Base-by-base conservation (phyloP, 2,797 vertebrate genomes). In the Betta splendens region DNA sequence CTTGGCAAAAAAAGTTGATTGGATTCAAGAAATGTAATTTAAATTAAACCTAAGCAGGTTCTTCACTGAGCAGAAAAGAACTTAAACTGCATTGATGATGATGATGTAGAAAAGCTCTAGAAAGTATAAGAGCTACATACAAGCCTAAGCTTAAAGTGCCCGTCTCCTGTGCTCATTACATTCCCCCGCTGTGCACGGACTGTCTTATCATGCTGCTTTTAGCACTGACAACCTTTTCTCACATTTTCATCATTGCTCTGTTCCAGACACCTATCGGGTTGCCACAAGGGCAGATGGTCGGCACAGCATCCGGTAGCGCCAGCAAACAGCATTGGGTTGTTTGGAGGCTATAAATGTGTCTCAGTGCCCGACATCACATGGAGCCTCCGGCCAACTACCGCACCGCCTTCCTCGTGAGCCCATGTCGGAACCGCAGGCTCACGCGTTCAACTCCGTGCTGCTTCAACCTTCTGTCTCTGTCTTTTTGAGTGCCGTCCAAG, bases 221-320 rank as follows among this genome's bases (percentile, higher is more conserved):
- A 56, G 61, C 49, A 2, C 17, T 5, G 18, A 48, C 48, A 64
- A 69, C 49, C 37, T 8, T 9, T 33, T 58, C 49, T 54, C 42
- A 9, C 60, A 69, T 56, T 69, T 54, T 26, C 40, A 40, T 63
- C 46, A 1, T 44, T 9, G 44, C 44, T 62, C 32, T 16, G 11
- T 74, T 59, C 73, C 32, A 42, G 45, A 79, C 85, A 69, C 75
- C 88, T 71, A 69, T 61, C 79, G 83, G 81, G 77, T 77, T 56
- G 52, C 50, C 16, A 11, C 52, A 32, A 13, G 26, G 77, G 57
- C 91, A 90, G 89, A 88, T 87, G 89, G 89, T n/a, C 81, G 46
- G 45, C 72, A 0, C 81, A 77, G 78, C 75, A 9, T 52, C 51
- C 33, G n/a, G 18, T 68, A 33, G 33, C 63, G 73, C 52, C 36